Conservation (phyloP, 2,888 invertebrate species). For the Dolomedes plantarius region DNA sequence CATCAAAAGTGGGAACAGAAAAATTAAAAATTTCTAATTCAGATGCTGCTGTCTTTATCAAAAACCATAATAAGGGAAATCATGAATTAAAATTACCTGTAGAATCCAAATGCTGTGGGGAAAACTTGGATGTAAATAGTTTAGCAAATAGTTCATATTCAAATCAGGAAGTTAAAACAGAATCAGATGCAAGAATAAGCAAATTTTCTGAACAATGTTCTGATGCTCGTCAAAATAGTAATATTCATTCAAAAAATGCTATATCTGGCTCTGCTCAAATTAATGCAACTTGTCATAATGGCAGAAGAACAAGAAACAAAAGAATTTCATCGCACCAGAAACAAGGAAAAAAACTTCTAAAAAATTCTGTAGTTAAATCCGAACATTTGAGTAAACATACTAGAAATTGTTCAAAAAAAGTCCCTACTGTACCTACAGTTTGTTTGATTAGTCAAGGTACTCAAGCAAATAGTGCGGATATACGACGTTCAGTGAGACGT, state of each 20-base stretch:
- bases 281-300: neutral
- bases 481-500: constrained; percentile 66
- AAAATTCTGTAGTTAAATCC: no score
- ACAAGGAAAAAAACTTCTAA: neutral
- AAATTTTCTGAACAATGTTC: neutral
- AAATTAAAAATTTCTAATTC: neutral
- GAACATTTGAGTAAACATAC: no score
- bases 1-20: neutral
- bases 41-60: neutral
- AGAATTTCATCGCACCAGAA: neutral
- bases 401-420: neutral
- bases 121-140: no score
- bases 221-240: neutral
- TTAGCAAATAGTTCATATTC: no score
- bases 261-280: neutral
- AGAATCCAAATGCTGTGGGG: no score
- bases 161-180: no score
- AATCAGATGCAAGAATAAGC: no score
- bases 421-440: neutral
- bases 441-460: constrained; percentile 64
- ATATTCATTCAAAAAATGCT: neutral
- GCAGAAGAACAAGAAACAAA: neutral
- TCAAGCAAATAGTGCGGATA: constrained; percentile 74
- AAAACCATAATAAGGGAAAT: neutral
- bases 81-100: neutral